Conservation (phyloP, 1,140 invertebrate species). For the Drosophila pruinosa region DNA sequence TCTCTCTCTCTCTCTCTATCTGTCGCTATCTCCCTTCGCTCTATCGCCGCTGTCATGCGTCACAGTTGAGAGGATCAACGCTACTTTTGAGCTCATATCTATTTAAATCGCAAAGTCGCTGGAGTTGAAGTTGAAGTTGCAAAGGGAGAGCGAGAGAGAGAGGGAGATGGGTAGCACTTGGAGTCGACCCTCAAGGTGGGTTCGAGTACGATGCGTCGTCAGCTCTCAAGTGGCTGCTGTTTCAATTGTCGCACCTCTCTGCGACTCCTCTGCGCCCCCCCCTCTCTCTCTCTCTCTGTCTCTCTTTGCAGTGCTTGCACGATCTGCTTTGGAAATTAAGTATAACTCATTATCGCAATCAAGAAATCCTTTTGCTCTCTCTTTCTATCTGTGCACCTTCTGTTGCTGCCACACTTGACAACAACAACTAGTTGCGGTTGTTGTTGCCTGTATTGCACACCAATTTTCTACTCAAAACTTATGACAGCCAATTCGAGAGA, state of each 20-base stretch:
- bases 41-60: not conserved
- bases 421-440: slow-evolving; percentile 32
- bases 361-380: slow-evolving; percentile 66
- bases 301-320: not conserved
- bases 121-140: no score
- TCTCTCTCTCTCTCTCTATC: not conserved
- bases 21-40: not conserved
- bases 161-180: not conserved
- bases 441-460: slow-evolving; percentile 68
- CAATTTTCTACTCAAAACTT: slow-evolving; percentile 81
- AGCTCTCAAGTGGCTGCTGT: slow-evolving; percentile 46
- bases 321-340: slow-evolving; percentile 62
- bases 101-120: slow-evolving; percentile 8
- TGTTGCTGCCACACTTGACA: slow-evolving; percentile 50
- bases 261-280: not conserved
- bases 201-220: slow-evolving; percentile 19
- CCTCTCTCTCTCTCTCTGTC: not conserved
- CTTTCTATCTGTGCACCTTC: not conserved
- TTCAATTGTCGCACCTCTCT: slow-evolving; percentile 30
- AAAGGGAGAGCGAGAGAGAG: no score
- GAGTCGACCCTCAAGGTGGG: slow-evolving; percentile 11
- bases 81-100: slow-evolving; percentile 14
- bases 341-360: slow-evolving; percentile 80
- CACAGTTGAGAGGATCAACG: slow-evolving; percentile 3
- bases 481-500: slow-evolving; percentile 80